Evolutionary conservation across 2,888 invertebrate species (phyloP), one percentile per base, ranked within the genome.

Genomic region (Chrysolina americana): DNA sequence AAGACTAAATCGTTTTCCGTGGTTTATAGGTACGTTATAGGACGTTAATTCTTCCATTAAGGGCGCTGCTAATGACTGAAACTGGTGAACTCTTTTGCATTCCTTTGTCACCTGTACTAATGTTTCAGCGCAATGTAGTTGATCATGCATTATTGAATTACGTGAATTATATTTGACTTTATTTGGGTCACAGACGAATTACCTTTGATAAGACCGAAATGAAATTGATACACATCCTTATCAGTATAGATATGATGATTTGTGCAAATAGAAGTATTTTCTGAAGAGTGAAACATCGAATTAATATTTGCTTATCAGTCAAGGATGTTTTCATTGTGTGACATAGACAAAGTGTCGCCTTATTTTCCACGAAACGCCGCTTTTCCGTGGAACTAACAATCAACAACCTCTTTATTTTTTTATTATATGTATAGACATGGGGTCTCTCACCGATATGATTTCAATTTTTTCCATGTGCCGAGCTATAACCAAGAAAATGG

Each of bases 291-390:
- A 68, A 68, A 41, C 59, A 56, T 59, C 44, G 44, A 10, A 36
- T 59, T 68, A 17, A 56, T 68, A 71, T 65, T 17, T 21, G 21
- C 41, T 64, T 71, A 71, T 71, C 71, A 47, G 65, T 65, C 65
- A 36, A 65, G 65, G 71, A 71, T 56, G 64, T 68, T 69, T 50
- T 36, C n/a, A 8, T 23, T 36, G 59, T 56, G 23, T 13, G 56
- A 21, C 23, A 59, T 69, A 73, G 73, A 73, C 73, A 64, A 64
- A 41, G 64, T 50, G 73, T 44, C 73, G 56, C 73, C 68, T 66
- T 50, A 59, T 68, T 68, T 72, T 59, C 48, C 36, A 28, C 59
- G n/a, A 59, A 59, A 21, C 53, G 53, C 21, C 19, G 5, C 11
- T 66, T 66, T 63, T 73, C 59, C 36, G 1, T 28, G 10, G 36